These are phyloP conservation scores for Theretra japonica DNA, from an alignment of 2,888 invertebrate species.

Conservation along the genomic window DNA sequence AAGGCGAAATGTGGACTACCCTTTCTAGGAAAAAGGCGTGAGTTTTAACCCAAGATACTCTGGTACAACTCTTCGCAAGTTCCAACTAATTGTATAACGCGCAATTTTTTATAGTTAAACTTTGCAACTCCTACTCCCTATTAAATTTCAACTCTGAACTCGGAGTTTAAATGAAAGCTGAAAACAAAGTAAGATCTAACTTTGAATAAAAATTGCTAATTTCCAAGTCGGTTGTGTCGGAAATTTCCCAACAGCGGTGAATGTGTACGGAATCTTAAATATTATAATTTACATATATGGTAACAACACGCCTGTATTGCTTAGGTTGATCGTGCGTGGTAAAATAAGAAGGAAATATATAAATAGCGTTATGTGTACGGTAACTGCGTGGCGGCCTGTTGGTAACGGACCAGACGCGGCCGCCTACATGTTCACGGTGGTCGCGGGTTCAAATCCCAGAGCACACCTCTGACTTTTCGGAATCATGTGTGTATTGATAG, in stretches of 20 bases:
- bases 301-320: too few relatives aligned
- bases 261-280: neutral
- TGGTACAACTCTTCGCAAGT: neutral
- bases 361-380: too few relatives aligned
- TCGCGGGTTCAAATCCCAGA: too few relatives aligned
- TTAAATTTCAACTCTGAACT: neutral
- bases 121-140: neutral
- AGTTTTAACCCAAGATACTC: neutral
- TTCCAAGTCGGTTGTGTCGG: neutral
- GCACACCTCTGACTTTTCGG: too few relatives aligned
- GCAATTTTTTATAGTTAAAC: neutral
- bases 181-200: neutral
- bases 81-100: neutral
- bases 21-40: too few relatives aligned
- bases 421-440: too few relatives aligned
- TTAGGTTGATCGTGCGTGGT: too few relatives aligned
- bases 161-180: neutral
- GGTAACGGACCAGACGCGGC: too few relatives aligned
- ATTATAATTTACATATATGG: neutral
- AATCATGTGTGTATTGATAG: too few relatives aligned
- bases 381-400: too few relatives aligned
- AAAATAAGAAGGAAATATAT: too few relatives aligned
- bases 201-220: conserved; percentile 17
- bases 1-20: too few relatives aligned
- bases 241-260: neutral